Percentiles rank a stretch among this genome's conserved stretches.
phyloP scores from a whole-genome alignment of 2,113 vertebrate genomes.

The Pseudorectes ferrugineus region DNA sequence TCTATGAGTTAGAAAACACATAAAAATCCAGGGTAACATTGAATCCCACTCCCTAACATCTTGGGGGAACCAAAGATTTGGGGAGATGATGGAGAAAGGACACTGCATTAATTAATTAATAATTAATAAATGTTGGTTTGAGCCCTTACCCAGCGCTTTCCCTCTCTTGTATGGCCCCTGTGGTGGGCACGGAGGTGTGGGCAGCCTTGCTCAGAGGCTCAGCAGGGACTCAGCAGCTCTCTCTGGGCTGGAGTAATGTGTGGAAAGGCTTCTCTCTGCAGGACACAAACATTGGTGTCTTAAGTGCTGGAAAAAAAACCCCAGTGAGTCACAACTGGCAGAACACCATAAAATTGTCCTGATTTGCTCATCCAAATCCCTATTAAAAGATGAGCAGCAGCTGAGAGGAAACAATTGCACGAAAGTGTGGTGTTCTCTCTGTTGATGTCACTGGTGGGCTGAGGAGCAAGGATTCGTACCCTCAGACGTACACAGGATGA shows the following conservation, averaged over 20 bases:
- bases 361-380: not conserved
- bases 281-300: not conserved
- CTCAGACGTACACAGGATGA: not conserved
- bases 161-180: fast-evolving
- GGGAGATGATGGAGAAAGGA: not conserved
- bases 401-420: not conserved
- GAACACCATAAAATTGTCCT: not conserved
- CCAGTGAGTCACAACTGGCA: not conserved
- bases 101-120: not conserved
- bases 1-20: not conserved
- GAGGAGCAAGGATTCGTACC: not conserved
- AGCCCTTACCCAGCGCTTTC: fast-evolving
- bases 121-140: not conserved
- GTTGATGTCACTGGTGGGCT: not conserved
- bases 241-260: not conserved
- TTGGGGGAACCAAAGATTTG: not conserved
- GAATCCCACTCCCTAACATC: not conserved
- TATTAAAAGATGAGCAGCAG: not conserved
- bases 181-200: not conserved
- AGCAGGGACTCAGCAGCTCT: not conserved
- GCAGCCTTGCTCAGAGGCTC: not conserved
- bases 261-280: not conserved
- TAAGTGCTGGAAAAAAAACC: not conserved
- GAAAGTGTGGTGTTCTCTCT: not conserved
- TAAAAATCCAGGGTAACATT: not conserved